Evolutionary conservation across 1,140 invertebrate genomes (phyloP).

Genomic region (Heterodera carotae): DNA sequence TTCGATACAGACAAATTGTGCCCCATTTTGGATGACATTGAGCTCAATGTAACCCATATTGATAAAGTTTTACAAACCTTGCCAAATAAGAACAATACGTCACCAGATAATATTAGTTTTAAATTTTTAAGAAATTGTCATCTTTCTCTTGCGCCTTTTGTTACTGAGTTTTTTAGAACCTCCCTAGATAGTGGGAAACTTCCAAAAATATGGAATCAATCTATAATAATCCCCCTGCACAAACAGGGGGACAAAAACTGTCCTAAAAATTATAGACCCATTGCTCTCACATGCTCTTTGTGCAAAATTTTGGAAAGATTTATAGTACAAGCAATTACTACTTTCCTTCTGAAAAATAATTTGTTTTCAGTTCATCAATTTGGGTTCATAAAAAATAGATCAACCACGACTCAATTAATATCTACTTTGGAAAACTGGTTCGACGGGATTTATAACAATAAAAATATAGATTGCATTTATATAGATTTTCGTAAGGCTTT

Average conservation of each 20-base stretch:
- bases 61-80: too few species aligned
- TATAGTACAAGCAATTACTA: background rate
- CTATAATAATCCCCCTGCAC: background rate
- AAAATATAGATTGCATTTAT: background rate
- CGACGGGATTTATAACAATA: background rate
- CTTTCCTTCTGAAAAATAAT: background rate
- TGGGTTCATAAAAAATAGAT: slow-evolving; percentile 20
- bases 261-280: slow-evolving; percentile 10
- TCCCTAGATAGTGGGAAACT: too few species aligned
- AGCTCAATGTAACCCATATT: too few species aligned
- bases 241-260: background rate
- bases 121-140: too few species aligned
- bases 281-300: slow-evolving; percentile 11
- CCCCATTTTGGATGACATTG: too few species aligned
- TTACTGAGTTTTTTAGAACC: too few species aligned
- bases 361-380: background rate
- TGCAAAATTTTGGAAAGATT: slow-evolving; percentile 14
- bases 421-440: slow-evolving; percentile 7
- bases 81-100: too few species aligned
- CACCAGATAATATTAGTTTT: too few species aligned
- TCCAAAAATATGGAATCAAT: too few species aligned
- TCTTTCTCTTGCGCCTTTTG: too few species aligned
- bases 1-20: too few species aligned
- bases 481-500: slow-evolving; percentile 16
- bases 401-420: slow-evolving; percentile 14